phyloP scores from a whole-genome alignment of 2,797 vertebrate genomes.

The Martes flavigula region DNA sequence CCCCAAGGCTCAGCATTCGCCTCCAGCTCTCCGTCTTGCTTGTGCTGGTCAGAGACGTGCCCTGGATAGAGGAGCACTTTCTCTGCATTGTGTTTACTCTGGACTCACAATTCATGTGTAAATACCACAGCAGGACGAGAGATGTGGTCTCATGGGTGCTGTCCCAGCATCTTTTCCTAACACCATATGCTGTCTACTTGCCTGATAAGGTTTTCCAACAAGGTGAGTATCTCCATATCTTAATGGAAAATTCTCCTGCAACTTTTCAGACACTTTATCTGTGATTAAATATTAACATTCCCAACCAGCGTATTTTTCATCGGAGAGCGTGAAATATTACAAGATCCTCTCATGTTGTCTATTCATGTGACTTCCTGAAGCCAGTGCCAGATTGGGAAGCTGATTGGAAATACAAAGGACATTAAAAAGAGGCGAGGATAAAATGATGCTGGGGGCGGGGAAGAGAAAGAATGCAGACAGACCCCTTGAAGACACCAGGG shows the following conservation, averaged over 20 bases:
- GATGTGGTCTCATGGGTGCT: neutral
- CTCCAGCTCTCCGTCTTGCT: neutral
- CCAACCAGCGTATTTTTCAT: conserved; percentile 58
- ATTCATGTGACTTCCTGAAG: neutral
- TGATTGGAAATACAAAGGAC: conserved; percentile 65
- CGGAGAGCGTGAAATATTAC: conserved; percentile 59
- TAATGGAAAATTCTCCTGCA: conserved; percentile 80
- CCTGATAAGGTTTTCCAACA: conserved; percentile 63
- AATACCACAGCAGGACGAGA: neutral
- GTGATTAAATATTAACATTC: conserved; percentile 77
- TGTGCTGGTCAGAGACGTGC: neutral
- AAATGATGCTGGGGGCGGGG: neutral
- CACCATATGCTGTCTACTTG: conserved; percentile 54
- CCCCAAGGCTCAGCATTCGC: neutral
- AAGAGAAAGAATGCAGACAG: neutral
- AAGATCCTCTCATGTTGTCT: conserved; percentile 42
- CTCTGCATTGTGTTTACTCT: neutral
- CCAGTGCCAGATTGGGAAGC: conserved; percentile 56
- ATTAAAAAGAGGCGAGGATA: conserved; percentile 35
- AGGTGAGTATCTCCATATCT: conserved; percentile 76
- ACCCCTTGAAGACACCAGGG: conserved; percentile 9
- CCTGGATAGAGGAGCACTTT: neutral
- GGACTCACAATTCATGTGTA: neutral
- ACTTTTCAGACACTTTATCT: conserved; percentile 73
- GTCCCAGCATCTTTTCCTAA: conserved; percentile 19